Percentiles rank a stretch among this genome's conserved stretches.
Conservation (phyloP, 1,140 invertebrate genomes). For the Carposina sasakii region DNA sequence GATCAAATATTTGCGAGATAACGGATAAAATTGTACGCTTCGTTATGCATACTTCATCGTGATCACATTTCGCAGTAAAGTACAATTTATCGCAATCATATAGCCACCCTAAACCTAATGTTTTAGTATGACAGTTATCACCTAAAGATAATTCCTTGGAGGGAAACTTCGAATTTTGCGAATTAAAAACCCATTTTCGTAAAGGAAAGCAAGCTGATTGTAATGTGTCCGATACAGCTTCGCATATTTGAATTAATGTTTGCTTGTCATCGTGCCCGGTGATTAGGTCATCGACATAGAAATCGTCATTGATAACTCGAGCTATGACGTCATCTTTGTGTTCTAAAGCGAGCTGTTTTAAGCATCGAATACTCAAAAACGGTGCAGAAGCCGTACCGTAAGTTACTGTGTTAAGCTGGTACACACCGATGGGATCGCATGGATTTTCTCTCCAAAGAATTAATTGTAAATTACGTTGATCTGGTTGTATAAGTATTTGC, state of each 20-base stretch:
- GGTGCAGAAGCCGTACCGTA: not conserved
- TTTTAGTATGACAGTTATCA: too few relatives aligned
- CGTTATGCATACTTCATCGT: not conserved
- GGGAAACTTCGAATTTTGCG: not conserved
- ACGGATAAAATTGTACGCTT: slow-evolving; percentile 1
- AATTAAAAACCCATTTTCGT: not conserved
- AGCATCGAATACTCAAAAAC: not conserved
- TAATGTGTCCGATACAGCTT: not conserved
- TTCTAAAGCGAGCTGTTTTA: not conserved
- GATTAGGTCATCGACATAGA: not conserved
- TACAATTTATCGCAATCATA: not conserved
- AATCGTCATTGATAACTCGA: too few relatives aligned
- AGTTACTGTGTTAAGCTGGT: not conserved
- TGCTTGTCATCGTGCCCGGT: not conserved
- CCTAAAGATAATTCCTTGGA: too few relatives aligned
- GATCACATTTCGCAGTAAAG: not conserved
- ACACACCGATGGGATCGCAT: not conserved
- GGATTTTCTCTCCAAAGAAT: too few relatives aligned
- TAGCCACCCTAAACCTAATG: too few relatives aligned
- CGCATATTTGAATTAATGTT: too few relatives aligned
- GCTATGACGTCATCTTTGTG: too few relatives aligned
- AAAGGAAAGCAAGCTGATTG: not conserved
- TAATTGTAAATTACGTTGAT: too few relatives aligned
- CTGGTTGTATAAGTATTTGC: too few relatives aligned
- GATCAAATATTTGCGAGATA: too few relatives aligned